Percentiles rank a stretch among this genome's conserved stretches.
Conservation (phyloP, 1,140 invertebrate genomes). For the Lucilia cuprina region DNA sequence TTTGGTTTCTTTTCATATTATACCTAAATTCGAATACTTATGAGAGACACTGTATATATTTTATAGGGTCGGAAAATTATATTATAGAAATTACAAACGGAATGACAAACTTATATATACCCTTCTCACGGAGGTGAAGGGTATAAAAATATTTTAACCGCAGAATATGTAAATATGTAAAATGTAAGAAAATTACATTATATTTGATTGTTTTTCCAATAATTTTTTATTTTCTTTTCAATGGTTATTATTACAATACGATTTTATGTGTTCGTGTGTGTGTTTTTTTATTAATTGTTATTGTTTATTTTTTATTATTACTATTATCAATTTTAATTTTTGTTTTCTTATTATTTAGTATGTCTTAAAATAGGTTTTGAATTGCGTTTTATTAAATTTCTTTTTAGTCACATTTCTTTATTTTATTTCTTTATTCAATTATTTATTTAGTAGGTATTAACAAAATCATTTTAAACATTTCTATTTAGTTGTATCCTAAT, state of each 20-base stretch:
- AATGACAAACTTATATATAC: too few relatives aligned
- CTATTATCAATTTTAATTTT: neutral
- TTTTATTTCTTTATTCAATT: neutral
- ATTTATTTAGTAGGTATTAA: neutral
- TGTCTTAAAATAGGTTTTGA: neutral
- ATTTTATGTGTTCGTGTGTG: neutral
- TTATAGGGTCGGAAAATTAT: too few relatives aligned
- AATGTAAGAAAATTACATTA: too few relatives aligned
- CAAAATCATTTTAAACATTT: conserved; percentile 12
- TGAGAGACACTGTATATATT: too few relatives aligned
- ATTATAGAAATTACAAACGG: too few relatives aligned
- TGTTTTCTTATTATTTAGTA: neutral
- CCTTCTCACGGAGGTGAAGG: too few relatives aligned
- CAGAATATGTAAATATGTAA: too few relatives aligned
- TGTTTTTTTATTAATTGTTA: neutral
- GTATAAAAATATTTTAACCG: too few relatives aligned
- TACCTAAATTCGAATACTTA: too few relatives aligned
- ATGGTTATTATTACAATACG: neutral
- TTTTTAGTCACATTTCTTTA: neutral
- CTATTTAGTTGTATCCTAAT: conserved; percentile 5
- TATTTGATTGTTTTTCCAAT: neutral
- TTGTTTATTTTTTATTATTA: neutral
- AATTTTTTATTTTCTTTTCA: neutral
- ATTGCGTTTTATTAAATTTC: neutral
- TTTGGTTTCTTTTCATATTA: too few relatives aligned